These are phyloP conservation scores for Uria lomvia DNA, from an alignment of 2,113 vertebrate species.

Conservation along the genomic window DNA sequence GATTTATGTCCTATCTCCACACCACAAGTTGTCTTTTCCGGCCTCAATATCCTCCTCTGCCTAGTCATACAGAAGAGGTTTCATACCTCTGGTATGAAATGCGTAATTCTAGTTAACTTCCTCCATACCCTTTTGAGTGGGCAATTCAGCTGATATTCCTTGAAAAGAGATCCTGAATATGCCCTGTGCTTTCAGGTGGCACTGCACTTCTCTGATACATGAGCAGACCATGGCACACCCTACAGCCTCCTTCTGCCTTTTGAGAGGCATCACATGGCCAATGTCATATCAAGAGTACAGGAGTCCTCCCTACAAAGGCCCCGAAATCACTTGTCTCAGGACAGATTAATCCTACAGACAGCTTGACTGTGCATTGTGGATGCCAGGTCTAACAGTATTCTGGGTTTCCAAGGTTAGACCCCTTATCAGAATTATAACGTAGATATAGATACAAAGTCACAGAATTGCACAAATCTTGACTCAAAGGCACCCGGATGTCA, in stretches of 20 bases:
- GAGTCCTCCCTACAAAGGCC: not conserved
- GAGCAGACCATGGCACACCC: not conserved
- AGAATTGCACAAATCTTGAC: not conserved
- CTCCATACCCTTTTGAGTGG: not conserved
- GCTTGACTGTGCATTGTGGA: not conserved
- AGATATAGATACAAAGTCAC: not conserved
- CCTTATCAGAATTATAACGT: not conserved
- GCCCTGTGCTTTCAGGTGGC: not conserved
- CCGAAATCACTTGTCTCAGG: not conserved
- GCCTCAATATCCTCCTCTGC: not conserved
- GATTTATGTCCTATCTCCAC: not conserved
- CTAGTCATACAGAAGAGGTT: not conserved
- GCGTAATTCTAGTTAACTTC: not conserved
- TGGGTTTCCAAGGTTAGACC: not conserved
- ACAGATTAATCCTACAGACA: not conserved
- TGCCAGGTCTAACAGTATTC: not conserved
- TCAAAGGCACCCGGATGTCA: not conserved
- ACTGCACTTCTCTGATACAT: not conserved
- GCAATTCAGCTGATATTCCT: not conserved
- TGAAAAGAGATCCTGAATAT: not conserved
- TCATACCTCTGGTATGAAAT: not conserved
- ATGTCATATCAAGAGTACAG: not conserved
- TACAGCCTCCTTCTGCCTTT: not conserved
- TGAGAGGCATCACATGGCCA: not conserved
- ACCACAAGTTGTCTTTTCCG: not conserved